These are phyloP conservation scores for Tupiocoris notatus DNA, from an alignment of 2,888 invertebrate species.

Conservation along the genomic window DNA sequence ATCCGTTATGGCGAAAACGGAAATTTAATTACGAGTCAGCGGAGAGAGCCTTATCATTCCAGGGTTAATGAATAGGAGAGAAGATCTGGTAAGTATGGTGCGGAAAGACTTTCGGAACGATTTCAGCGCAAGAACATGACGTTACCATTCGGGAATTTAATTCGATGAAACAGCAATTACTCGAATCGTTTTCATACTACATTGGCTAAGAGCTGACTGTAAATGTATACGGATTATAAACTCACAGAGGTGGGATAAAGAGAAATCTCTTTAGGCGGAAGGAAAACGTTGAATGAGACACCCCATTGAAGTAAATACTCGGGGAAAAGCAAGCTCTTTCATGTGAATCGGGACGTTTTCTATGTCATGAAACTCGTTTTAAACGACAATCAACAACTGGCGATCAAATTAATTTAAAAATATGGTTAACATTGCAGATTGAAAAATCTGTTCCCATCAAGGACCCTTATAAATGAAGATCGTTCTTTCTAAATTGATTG, in stretches of 20 bases:
- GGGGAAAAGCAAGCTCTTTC: too few species aligned
- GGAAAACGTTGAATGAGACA: not conserved
- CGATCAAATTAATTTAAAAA: too few species aligned
- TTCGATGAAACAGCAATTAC: conserved; percentile 38
- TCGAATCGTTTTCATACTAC: conserved; percentile 23
- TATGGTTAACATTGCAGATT: too few species aligned
- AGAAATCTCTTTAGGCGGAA: not conserved
- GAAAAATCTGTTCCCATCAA: too few species aligned
- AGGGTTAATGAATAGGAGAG: conserved; percentile 30
- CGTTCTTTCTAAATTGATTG: too few species aligned
- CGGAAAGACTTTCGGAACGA: not conserved
- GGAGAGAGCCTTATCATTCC: conserved; percentile 22
- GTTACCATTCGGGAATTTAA: conserved; percentile 15
- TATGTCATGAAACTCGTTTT: too few species aligned
- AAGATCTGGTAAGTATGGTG: too few species aligned
- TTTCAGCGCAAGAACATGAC: conserved; percentile 29
- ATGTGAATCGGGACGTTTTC: too few species aligned
- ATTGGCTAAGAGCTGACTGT: not conserved
- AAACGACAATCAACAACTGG: too few species aligned
- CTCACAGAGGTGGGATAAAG: not conserved
- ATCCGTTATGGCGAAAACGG: conserved; percentile 37
- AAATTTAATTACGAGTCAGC: conserved; percentile 37
- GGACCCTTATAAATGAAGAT: too few species aligned
- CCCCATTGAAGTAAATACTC: not conserved
- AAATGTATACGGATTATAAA: not conserved